phyloP scores from a whole-genome alignment of 2,797 vertebrate genomes.

The Notoglanidium macrostoma region DNA sequence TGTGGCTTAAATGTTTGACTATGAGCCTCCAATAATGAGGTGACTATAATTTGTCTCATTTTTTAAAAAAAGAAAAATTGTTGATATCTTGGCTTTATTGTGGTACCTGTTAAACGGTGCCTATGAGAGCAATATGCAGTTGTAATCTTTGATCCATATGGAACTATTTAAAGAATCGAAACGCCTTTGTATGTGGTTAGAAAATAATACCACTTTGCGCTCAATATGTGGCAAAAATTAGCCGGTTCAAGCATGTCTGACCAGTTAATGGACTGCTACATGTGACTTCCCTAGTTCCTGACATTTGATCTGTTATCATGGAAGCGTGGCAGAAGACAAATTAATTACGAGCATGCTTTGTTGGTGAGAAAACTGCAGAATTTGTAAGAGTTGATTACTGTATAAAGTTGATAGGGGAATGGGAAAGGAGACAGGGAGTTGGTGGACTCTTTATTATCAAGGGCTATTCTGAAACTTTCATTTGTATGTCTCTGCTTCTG shows the following conservation, averaged over 20 bases:
- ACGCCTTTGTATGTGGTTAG: not conserved
- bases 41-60: not conserved
- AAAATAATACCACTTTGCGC: conserved; percentile 1
- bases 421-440: conserved; percentile 47
- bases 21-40: not conserved
- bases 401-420: conserved; percentile 38
- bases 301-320: conserved; percentile 35
- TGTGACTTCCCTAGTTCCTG: conserved; percentile 25
- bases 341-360: conserved; percentile 54
- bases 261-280: conserved; percentile 31
- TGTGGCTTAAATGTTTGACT: not conserved
- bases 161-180: conserved; percentile 24
- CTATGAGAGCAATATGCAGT: conserved; percentile 33
- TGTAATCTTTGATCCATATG: conserved; percentile 26
- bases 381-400: conserved; percentile 66
- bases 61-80: not conserved
- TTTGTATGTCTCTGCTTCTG: conserved; percentile 72
- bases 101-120: conserved; percentile 32
- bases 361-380: conserved; percentile 37
- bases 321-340: conserved; percentile 34
- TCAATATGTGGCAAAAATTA: conserved; percentile 25
- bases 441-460: conserved; percentile 76
- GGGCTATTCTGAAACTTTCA: conserved; percentile 77
- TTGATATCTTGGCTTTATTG: conserved; percentile 30
- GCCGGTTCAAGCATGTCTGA: conserved; percentile 48